Evolutionary conservation across 2,888 invertebrate species (phyloP).

Genomic region (Hyppa rectilinea): DNA sequence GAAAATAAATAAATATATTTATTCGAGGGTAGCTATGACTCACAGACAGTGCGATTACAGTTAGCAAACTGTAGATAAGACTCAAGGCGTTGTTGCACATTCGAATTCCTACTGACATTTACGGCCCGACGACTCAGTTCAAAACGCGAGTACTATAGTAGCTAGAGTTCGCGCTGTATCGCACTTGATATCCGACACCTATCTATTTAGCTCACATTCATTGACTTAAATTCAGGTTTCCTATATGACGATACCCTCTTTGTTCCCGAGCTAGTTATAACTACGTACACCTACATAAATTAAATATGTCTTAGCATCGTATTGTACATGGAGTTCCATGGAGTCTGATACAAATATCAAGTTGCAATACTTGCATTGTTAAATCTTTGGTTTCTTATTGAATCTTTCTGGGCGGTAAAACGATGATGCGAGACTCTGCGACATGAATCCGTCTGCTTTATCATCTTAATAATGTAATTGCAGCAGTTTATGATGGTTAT

Average conservation of each 20-base stretch:
- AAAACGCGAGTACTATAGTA: too few relatives aligned
- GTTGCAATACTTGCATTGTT: background rate
- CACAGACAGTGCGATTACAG: too few relatives aligned
- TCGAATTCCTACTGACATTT: too few relatives aligned
- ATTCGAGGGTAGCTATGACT: too few relatives aligned
- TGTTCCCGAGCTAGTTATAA: constrained; percentile 34
- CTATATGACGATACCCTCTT: constrained; percentile 45
- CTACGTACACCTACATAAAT: constrained; percentile 8
- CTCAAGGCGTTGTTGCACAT: too few relatives aligned
- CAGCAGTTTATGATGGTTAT: background rate
- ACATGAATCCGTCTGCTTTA: background rate
- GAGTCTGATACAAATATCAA: background rate
- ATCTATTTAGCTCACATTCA: constrained; percentile 50
- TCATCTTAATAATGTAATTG: background rate
- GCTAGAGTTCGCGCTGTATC: constrained; percentile 33
- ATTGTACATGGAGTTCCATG: background rate
- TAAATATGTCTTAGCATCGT: constrained; percentile 2
- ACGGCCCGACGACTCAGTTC: too few relatives aligned
- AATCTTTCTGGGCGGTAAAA: constrained; percentile 12
- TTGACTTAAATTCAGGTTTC: constrained; percentile 50
- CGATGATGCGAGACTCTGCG: background rate
- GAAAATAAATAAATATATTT: too few relatives aligned
- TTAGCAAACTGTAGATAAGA: too few relatives aligned
- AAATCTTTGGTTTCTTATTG: constrained; percentile 13
- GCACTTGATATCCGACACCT: constrained; percentile 49